Base-by-base conservation (phyloP, 1,140 invertebrate genomes). In the Hycleus phaleratus region DNA sequence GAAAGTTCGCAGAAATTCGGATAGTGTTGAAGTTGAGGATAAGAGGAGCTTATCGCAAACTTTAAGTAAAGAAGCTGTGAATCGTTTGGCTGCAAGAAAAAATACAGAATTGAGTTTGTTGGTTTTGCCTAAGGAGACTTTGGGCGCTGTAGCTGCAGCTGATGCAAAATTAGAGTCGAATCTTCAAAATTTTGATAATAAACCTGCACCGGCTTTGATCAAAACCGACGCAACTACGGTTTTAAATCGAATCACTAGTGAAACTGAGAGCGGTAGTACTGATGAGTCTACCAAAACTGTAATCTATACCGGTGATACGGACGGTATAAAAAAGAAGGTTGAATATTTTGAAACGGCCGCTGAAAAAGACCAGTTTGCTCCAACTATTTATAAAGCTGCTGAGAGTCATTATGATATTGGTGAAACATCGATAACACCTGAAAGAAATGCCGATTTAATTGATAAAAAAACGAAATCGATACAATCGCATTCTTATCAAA, bases 341-440 rank as follows among this genome's bases (percentile, higher is more conserved):
- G 83, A 90, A 67, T 90, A 87, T 73, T 91, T 89, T 67, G 88
- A 90, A 71, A 84, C 81, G 10, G 82, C 82, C 0, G 74, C 78
- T 46, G 72, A 73, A 26, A 68, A 74, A 10, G 72, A 76, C 43
- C 65, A 71, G 4, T 64, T 67, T 38, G 67, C 74, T 9, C 78
- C 77, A 32, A 79, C 77, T 10, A 72, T 81, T 49, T 80, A 82
- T 64, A 80, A 78, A 57, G 75, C 79, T 0, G 77, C 77, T 54
- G 81, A 82, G 9, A 75, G 75, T 2, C 77, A 77, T 26, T 75
- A 79, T 64, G 57, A 68, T 24, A 65, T 68, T 50, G 73, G 73
- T 12, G 72, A 74, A 62, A 72, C 70, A 26, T 66, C 69, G 9
- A 42, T 40, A 25, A 18, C 18, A 18, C 18, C 18, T 18, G 18